Conservation (phyloP, 2,797 vertebrate species). For the Ptychobarbus kaznakovi region DNA sequence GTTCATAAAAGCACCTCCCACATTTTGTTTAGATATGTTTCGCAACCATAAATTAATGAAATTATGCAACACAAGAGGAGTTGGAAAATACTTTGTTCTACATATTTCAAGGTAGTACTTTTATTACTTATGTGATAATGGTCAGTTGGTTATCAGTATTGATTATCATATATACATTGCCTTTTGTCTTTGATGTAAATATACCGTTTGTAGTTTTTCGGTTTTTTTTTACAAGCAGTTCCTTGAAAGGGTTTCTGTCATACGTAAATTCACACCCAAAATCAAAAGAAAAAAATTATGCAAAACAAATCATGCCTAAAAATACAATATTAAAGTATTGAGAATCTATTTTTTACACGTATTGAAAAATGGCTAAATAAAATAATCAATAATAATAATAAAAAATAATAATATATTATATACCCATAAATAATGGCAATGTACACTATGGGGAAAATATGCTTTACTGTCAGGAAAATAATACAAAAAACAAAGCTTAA, state of each 20-base stretch:
- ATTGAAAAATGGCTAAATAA: background rate
- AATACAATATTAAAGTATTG: background rate
- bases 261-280: background rate
- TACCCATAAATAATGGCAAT: background rate
- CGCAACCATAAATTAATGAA: background rate
- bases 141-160: background rate
- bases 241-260: background rate
- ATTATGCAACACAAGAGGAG: background rate
- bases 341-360: background rate
- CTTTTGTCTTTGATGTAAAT: background rate
- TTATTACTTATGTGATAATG: background rate
- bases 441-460: background rate
- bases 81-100: background rate
- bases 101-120: background rate
- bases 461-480: background rate
- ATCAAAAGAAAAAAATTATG: background rate
- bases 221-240: no score
- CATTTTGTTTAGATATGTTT: background rate
- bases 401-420: background rate
- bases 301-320: background rate
- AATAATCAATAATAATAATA: background rate
- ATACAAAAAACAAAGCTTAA: background rate
- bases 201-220: background rate
- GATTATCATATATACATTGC: background rate
- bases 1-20: background rate